Conservation (phyloP, 2,113 vertebrate species). For the Loxodonta africana region DNA sequence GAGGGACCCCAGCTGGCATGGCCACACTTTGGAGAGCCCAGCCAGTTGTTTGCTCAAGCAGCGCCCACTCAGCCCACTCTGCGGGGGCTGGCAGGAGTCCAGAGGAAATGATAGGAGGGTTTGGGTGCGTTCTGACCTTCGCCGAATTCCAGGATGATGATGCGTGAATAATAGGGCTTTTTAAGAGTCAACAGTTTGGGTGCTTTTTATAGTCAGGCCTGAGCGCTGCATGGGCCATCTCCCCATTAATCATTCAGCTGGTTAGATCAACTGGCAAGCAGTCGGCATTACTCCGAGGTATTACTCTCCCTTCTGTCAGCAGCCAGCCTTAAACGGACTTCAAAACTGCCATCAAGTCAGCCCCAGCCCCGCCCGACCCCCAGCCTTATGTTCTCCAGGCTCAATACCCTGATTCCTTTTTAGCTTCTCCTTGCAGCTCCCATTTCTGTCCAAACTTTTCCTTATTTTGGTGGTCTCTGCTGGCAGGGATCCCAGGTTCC, state of each 20-base stretch:
- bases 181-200: conserved; percentile 63
- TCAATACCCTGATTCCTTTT: neutral
- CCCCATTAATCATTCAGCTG: conserved; percentile 63
- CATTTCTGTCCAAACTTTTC: neutral
- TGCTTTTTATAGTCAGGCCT: conserved; percentile 61
- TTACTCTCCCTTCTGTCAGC: conserved; percentile 45
- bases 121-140: conserved; percentile 62
- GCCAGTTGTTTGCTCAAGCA: conserved; percentile 50
- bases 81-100: neutral
- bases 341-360: conserved; percentile 27
- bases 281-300: neutral
- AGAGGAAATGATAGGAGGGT: conserved; percentile 57
- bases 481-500: neutral
- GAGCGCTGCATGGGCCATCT: conserved; percentile 35
- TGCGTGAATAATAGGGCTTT: conserved; percentile 57
- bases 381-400: neutral
- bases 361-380: neutral
- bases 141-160: conserved; percentile 69
- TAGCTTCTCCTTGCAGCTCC: neutral
- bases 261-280: conserved; percentile 50
- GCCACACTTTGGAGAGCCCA: neutral
- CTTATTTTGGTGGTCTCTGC: neutral
- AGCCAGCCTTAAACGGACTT: conserved; percentile 25
- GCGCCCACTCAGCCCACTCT: conserved; percentile 53
- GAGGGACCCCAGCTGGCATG: conserved; percentile 61